Base-by-base conservation (phyloP, 1,140 invertebrate species). In the Sesamia nonagrioides region DNA sequence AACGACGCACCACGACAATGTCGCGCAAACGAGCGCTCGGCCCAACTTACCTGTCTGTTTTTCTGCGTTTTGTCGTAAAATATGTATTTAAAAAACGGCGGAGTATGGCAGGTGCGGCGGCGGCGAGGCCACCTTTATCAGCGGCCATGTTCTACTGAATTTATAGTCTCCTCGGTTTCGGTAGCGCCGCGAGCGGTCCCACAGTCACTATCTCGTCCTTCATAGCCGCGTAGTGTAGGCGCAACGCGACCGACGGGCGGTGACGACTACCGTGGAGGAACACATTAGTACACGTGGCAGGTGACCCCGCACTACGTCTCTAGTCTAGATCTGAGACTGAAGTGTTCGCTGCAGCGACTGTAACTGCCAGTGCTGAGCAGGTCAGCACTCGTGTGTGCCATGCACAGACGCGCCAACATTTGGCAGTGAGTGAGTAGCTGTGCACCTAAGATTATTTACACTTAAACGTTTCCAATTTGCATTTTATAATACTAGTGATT, bases 21-120 rank as follows among this genome's bases (percentile, higher is more conserved):
- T 77, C 73, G 75, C 63, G 56, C 58, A 69, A 58, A 71, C 68
- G 68, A 71, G 54, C 52, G 50, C 54, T 45, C 74, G 77, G 48
- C 35, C 48, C 60, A 48, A 56, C 42, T 50, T 77, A 68, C 83
- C 82, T 81, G 87, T 85, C 83, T 83, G 81, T 88, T 89, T 89
- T 89, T 87, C 87, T 88, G 87, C 87, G 82, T 84, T 87, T 87
- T 77, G 84, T 82, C 82, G 84, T 88, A 89, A 86, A 88, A 89
- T 88, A 86, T 86, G 84, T 87, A 85, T 86, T 82, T 85, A 88
- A 88, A 88, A 85, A 84, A 81, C 71, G 75, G 45, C 68, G 61
- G 77, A 81, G 68, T 56, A 48, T 83, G 86, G 88, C 88, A 90
- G 88, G 88, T 90, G 88, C 87, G 85, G 81, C 80, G 84, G 81